phyloP scores from a whole-genome alignment of 2,888 invertebrate genomes.

The Drosophila algonquin region DNA sequence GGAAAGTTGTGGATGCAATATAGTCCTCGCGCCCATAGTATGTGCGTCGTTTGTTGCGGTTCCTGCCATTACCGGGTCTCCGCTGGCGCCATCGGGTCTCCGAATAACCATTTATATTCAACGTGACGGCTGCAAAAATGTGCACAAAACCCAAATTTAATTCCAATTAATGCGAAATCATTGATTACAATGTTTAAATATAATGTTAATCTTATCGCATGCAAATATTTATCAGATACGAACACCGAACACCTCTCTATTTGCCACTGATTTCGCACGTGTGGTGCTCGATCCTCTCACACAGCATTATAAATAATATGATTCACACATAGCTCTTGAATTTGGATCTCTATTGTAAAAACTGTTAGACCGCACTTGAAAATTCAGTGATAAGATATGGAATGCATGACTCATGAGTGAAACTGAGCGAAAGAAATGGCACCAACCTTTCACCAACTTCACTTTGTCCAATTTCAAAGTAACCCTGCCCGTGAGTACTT shows the following conservation, averaged over 20 bases:
- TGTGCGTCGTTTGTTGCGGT: slow-evolving; percentile 7
- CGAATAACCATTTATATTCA: slow-evolving; percentile 66
- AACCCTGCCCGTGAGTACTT: slow-evolving; percentile 72
- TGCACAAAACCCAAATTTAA: background rate
- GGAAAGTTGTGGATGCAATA: slow-evolving; percentile 83
- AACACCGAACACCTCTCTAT: slow-evolving; percentile 8
- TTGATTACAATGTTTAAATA: slow-evolving; percentile 32
- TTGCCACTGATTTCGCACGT: slow-evolving; percentile 35
- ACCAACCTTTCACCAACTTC: slow-evolving; percentile 70
- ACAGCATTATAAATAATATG: slow-evolving; percentile 33
- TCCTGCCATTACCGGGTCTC: background rate
- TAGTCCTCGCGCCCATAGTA: slow-evolving; percentile 82
- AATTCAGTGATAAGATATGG: slow-evolving; percentile 58
- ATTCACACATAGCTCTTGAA: slow-evolving; percentile 25
- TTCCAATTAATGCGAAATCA: slow-evolving; percentile 27
- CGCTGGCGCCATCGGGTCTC: slow-evolving; percentile 66
- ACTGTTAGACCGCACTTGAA: slow-evolving; percentile 22
- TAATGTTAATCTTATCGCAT: slow-evolving; percentile 42
- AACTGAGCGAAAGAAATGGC: background rate
- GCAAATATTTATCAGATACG: slow-evolving; percentile 26
- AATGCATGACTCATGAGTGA: slow-evolving; percentile 53
- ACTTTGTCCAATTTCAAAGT: slow-evolving; percentile 68
- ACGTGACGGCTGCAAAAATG: slow-evolving; percentile 51
- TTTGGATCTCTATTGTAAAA: slow-evolving; percentile 30
- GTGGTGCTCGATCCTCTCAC: slow-evolving; percentile 16